Base-by-base conservation (phyloP, 2,113 vertebrate genomes). In the Podocnemis expansa region DNA sequence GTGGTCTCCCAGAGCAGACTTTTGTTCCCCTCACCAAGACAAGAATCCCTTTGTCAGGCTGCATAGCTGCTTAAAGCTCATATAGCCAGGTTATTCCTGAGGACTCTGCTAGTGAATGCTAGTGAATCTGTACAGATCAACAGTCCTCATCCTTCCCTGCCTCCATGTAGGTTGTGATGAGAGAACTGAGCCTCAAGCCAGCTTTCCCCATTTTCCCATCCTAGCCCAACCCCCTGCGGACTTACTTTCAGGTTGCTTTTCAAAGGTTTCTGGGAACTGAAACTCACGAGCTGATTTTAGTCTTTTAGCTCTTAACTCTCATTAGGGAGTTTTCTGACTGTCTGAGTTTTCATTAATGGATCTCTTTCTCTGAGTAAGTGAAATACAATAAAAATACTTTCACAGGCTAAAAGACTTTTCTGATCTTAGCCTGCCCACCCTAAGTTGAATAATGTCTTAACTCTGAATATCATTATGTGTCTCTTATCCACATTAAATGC, bases 321-420 rank as follows among this genome's bases (percentile, higher is more conserved):
- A 80, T 96, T 92, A 94, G 79, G 86, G 84, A 51, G 55, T 76
- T 78, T 89, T 38, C 24, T 0, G 34, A 52, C 51, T 3, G 24
- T 85, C 0, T 1, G 84, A 90, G 47, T 31, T 85, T 76, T 84
- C 70, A 22, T 87, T 97, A 93, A 93, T 94, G 93, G 89, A 88
- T 87, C 84, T 81, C 70, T 93, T 85, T 89, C 51, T 0, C 0
- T 63, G 0, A 0, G 34, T 78, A 2, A 17, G 6, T 58, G 92
- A 80, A n/a, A 87, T 27, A 12, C 0, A 10, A 91, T 95, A 73
- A 92, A n/a, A 91, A 49, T 79, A 85, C 52, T 95, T 92, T 84
- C 41, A 0, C 0, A 29, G 55, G 84, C 94, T 94, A 49, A 94
- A 93, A 78, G 93, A 80, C 84, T 45, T 83, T 55, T 90, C 78